Percentiles rank a stretch among this genome's conserved stretches.
Conservation (phyloP, 1,140 invertebrate species). For the Bombus sibiricus region DNA sequence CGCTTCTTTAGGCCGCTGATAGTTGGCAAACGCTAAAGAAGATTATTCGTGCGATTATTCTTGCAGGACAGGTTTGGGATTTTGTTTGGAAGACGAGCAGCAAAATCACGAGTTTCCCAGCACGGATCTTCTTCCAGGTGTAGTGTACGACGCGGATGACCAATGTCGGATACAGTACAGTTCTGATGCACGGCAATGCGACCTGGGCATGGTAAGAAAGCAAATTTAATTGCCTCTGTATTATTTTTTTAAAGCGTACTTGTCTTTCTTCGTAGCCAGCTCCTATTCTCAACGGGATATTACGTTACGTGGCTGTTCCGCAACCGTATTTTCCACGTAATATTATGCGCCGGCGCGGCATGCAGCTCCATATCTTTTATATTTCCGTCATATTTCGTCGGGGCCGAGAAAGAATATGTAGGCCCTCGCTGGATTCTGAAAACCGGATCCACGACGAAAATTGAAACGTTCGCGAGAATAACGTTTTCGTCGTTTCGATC, state of each 20-base stretch:
- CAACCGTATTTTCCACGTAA: conserved; percentile 19
- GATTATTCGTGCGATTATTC: neutral
- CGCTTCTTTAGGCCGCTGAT: neutral
- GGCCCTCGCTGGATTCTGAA: no score
- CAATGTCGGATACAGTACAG: conserved; percentile 82
- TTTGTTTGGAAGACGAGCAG: conserved; percentile 45
- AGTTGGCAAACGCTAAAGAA: neutral
- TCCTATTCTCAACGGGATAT: conserved; percentile 8
- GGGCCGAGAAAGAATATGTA: neutral
- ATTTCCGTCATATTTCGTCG: conserved; percentile 34
- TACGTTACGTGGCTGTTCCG: conserved; percentile 13
- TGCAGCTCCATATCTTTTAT: conserved; percentile 9
- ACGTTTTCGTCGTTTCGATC: neutral
- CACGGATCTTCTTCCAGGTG: conserved; percentile 80
- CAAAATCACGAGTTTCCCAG: conserved; percentile 66
- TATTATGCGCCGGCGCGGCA: conserved; percentile 8
- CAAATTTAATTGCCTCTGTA: neutral
- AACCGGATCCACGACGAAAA: neutral
- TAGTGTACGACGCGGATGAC: conserved; percentile 85
- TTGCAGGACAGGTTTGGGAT: conserved; percentile 46
- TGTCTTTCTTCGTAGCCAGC: no score
- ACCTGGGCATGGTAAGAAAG: conserved; percentile 44
- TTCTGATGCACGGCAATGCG: conserved; percentile 54
- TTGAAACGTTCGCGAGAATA: neutral
- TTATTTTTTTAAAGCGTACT: neutral